Percentiles rank a stretch among this genome's conserved stretches.
These are phyloP conservation scores for Erebia aethiops DNA, from an alignment of 2,888 invertebrate species.

Conservation along the genomic window DNA sequence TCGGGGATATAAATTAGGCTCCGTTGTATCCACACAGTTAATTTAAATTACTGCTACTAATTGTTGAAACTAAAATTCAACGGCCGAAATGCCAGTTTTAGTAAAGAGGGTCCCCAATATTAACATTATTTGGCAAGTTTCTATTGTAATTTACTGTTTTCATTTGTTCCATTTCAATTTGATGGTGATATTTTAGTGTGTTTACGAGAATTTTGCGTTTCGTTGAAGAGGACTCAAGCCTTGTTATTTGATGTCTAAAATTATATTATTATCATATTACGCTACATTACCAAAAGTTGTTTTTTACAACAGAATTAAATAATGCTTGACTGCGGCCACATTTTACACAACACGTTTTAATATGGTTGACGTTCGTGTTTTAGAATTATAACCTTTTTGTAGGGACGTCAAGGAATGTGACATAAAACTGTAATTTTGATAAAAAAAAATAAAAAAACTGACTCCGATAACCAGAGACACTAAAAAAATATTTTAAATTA, in stretches of 20 bases:
- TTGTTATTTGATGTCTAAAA: neutral
- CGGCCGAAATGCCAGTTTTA: conserved; percentile 33
- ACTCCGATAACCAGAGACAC: no score
- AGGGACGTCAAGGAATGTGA: no score
- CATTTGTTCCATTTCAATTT: conserved; percentile 19
- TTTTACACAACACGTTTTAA: no score
- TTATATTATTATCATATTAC: no score
- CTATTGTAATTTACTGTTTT: conserved; percentile 19
- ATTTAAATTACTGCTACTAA: conserved; percentile 44
- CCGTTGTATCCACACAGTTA: conserved; percentile 35
- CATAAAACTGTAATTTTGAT: no score
- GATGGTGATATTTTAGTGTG: conserved; percentile 17
- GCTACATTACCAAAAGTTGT: no score
- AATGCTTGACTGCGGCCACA: no score
- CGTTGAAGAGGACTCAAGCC: neutral
- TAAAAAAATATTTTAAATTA: no score
- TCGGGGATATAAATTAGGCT: conserved; percentile 39
- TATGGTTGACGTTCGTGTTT: no score
- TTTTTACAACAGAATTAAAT: no score
- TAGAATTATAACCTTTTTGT: no score
- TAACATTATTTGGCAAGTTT: conserved; percentile 25
- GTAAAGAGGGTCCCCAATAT: conserved; percentile 38
- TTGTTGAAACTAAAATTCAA: conserved; percentile 42
- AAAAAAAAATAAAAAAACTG: no score
- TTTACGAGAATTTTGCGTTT: conserved; percentile 6